These are phyloP conservation scores for Glaucopsyche alexis DNA, from an alignment of 2,888 invertebrate species.

Conservation along the genomic window DNA sequence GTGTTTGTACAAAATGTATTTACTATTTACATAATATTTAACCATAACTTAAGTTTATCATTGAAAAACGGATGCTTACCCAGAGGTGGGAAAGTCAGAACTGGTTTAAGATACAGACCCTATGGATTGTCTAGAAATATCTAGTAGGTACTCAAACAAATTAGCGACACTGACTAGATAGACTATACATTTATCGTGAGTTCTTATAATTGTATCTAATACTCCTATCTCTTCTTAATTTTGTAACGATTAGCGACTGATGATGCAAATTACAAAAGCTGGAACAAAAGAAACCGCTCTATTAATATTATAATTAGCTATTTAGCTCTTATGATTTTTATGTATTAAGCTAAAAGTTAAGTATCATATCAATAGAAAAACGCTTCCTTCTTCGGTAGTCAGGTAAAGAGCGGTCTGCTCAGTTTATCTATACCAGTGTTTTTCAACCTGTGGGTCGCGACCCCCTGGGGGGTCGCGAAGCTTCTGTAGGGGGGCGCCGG, in stretches of 20 bases:
- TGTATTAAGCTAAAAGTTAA: too few species aligned
- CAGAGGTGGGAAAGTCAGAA: slow-evolving; percentile 16
- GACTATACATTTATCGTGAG: background rate
- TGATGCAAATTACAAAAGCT: background rate
- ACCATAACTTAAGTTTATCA: slow-evolving; percentile 6
- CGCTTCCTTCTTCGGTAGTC: too few species aligned
- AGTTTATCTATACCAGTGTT: too few species aligned
- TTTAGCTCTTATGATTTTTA: too few species aligned
- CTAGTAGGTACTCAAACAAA: background rate
- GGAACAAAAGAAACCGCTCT: background rate
- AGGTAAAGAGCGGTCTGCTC: too few species aligned
- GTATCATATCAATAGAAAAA: too few species aligned
- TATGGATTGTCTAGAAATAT: background rate
- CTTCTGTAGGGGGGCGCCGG: too few species aligned
- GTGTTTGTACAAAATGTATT: slow-evolving; percentile 3
- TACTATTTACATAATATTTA: background rate
- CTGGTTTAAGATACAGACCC: background rate
- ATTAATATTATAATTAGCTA: too few species aligned
- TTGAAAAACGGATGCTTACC: background rate
- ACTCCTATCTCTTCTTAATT: background rate
- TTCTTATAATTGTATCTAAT: too few species aligned
- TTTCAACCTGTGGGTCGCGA: too few species aligned
- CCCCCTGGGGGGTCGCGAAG: too few species aligned
- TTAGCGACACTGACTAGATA: background rate
- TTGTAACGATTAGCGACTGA: background rate